These are phyloP conservation scores for Malachius bipustulatus DNA, from an alignment of 2,888 invertebrate species.

Conservation along the genomic window DNA sequence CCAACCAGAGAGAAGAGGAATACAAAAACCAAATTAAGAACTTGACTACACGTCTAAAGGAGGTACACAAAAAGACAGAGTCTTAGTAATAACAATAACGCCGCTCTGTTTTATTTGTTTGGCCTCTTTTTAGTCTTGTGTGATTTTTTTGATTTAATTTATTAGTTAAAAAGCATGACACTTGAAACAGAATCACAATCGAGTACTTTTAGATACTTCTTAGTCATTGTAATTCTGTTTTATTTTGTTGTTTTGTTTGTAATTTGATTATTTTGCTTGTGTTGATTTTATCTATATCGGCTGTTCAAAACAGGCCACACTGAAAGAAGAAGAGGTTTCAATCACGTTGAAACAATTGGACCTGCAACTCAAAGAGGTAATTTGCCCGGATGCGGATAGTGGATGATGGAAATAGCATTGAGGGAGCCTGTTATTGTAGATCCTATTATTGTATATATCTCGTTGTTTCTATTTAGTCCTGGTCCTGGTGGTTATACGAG, in stretches of 20 bases:
- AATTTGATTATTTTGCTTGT: conserved; percentile 17
- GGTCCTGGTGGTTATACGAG: too few species aligned
- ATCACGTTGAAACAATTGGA: conserved; percentile 82
- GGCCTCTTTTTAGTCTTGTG: conserved; percentile 11
- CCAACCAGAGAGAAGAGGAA: conserved; percentile 98
- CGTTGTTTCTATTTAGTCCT: too few species aligned
- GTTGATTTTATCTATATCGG: not conserved
- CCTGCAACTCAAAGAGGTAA: conserved; percentile 90
- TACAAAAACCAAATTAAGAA: conserved; percentile 99
- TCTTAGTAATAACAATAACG: conserved; percentile 10
- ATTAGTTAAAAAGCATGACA: too few species aligned
- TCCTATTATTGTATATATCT: too few species aligned
- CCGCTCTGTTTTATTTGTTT: conserved; percentile 12
- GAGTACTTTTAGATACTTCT: too few species aligned
- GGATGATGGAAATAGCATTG: too few species aligned
- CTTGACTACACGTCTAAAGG: conserved; percentile 96
- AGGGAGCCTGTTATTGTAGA: too few species aligned
- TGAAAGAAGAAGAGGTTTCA: conserved; percentile 90
- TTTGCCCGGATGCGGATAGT: too few species aligned
- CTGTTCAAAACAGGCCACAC: conserved; percentile 64
- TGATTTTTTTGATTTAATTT: too few species aligned
- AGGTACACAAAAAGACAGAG: conserved; percentile 80
- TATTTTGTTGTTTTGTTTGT: conserved; percentile 16
- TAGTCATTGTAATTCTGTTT: conserved; percentile 13
- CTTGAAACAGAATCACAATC: too few species aligned